Conservation (phyloP, 2,113 vertebrate species). For the Rhinolophus ferrumequinum region DNA sequence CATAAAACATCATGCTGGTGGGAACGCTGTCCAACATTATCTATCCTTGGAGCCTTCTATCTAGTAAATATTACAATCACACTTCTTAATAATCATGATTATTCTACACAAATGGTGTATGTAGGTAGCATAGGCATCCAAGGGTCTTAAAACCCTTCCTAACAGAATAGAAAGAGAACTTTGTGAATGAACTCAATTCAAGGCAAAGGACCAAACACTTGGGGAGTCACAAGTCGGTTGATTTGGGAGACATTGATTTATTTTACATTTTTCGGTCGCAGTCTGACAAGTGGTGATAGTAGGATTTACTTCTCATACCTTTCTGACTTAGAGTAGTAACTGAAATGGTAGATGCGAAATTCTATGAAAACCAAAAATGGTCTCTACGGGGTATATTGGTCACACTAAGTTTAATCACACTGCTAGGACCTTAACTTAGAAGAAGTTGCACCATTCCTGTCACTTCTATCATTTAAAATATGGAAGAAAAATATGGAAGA, state of each 20-base stretch:
- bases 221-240: neutral
- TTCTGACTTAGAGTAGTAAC: neutral
- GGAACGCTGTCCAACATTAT: neutral
- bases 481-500: neutral
- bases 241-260: neutral
- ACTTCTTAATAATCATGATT: neutral
- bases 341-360: neutral
- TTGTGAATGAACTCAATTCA: neutral
- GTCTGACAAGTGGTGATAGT: neutral
- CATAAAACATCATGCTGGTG: neutral
- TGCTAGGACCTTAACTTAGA: neutral
- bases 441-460: neutral
- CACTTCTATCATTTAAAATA: neutral
- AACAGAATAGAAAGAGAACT: slow-evolving; percentile 22
- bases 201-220: neutral
- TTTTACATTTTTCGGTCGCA: neutral
- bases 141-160: neutral
- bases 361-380: neutral
- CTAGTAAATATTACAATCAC: neutral
- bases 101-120: neutral
- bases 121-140: neutral
- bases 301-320: neutral
- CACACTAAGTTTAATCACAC: neutral
- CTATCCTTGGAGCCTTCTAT: neutral
- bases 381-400: neutral